These are phyloP conservation scores for Poeciliopsis retropinna DNA, from an alignment of 2,113 vertebrate species.

Conservation along the genomic window DNA sequence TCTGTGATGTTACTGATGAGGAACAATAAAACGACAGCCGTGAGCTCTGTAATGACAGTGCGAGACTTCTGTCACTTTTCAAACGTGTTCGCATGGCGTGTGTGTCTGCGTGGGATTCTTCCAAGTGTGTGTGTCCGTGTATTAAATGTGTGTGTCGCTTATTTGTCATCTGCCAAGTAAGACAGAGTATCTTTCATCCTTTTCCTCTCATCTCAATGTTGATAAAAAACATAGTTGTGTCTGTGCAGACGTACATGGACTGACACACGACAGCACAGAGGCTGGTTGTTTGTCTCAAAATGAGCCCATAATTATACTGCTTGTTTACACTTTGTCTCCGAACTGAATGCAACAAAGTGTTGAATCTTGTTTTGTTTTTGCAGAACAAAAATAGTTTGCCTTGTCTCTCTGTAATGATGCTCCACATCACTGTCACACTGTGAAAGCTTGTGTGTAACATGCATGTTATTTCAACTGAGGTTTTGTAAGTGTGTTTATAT, in stretches of 20 bases:
- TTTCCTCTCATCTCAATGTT: conserved; percentile 61
- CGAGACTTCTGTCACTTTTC: conserved; percentile 75
- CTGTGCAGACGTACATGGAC: conserved; percentile 21
- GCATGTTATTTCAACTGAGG: conserved; percentile 20
- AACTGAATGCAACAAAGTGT: conserved; percentile 69
- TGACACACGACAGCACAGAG: conserved; percentile 23
- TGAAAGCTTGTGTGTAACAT: conserved; percentile 16
- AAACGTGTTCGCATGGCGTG: conserved; percentile 62
- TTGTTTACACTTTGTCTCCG: conserved; percentile 71
- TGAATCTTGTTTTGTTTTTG: conserved; percentile 67
- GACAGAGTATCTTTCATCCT: conserved; percentile 69
- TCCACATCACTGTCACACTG: conserved; percentile 54
- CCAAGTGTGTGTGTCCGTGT: conserved; percentile 10
- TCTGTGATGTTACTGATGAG: conserved; percentile 72
- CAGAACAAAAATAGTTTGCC: conserved; percentile 73
- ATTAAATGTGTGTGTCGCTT: conserved; percentile 48
- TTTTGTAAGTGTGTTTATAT: conserved; percentile 6
- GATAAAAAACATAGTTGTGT: conserved; percentile 46
- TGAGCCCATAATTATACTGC: conserved; percentile 65
- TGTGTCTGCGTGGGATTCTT: conserved; percentile 32
- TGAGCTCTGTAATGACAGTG: conserved; percentile 71
- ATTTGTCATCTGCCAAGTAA: conserved; percentile 70
- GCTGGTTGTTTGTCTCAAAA: conserved; percentile 66
- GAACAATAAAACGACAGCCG: conserved; percentile 68
- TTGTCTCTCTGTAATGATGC: conserved; percentile 69